Evolutionary conservation across 2,888 invertebrate genomes (phyloP), one percentile per base, ranked within the genome.

Genomic region (Epinotia ramella): DNA sequence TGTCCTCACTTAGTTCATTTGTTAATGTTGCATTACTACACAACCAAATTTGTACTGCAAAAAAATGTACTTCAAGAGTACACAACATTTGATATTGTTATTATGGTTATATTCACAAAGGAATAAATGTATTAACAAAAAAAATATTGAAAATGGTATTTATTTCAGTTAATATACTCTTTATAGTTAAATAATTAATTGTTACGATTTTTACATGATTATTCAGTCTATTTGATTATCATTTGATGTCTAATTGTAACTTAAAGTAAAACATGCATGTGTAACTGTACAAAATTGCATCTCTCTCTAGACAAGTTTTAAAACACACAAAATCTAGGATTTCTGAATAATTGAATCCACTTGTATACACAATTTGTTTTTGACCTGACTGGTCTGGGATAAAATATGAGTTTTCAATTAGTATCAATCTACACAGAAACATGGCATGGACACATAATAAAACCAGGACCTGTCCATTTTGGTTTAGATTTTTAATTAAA

Each of bases 211-310:
- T 75, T 66, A 75, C 75, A 75, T 66, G 60, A 75, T 75, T 66
- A 70, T 75, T 75, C 75, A 75, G 75, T 75, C 75, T 70, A 75
- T 75, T 65, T 64, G 20, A 69, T 74, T 74, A 70, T 40, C 49
- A 66, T 57, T 49, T 63, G 46, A 33, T 57, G 73, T 59, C 73
- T 66, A 67, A 46, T 62, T 56, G 28, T 65, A 65, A 68, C 73
- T 60, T 73, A 69, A 60, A 69, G 28, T 46, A 69, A 69, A 69
- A 69, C 28, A 28, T 69, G 59, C 60, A 28, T n/a, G 16, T 68
- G 56, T 59, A 67, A 40, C 18, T 3, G 33, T n/a, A 62, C 28
- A 62, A 28, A n/a, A 33, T 33, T n/a, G 33, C 33, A n/a, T 62
- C 33, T 33, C 49, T 16, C 16, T n/a, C 62, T 33, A 33, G 33